phyloP scores from a whole-genome alignment of 1,140 invertebrate genomes.

The Hylyphantes graminicola region DNA sequence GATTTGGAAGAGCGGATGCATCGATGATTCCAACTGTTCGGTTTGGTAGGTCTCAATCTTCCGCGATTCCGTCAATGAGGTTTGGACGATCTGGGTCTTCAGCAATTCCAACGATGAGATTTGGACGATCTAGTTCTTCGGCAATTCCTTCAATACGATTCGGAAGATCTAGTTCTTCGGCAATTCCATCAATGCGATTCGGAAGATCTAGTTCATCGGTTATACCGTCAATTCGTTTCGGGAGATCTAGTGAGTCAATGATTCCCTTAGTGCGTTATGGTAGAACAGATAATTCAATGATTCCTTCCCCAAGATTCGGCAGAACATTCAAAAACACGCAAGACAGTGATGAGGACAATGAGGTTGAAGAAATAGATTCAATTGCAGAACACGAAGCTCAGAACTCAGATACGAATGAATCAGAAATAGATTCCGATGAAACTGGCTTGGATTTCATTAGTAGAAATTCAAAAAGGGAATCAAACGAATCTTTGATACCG shows the following conservation, averaged over 20 bases:
- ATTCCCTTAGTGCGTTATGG: background rate
- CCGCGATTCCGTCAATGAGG: background rate
- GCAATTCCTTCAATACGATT: constrained; percentile 2
- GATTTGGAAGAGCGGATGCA: constrained; percentile 28
- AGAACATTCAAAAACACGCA: background rate
- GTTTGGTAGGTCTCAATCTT: constrained; percentile 12
- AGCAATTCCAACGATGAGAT: background rate
- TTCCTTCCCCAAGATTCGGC: constrained; percentile 2
- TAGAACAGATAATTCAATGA: background rate
- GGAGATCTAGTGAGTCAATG: background rate
- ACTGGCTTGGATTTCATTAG: background rate
- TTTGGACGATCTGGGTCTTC: constrained; percentile 3
- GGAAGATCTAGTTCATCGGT: constrained; percentile 17
- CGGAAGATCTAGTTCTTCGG: constrained; percentile 23
- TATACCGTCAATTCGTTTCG: background rate
- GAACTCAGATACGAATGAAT: no score
- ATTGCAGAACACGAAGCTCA: no score
- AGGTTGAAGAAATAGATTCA: no score
- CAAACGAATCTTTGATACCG: constrained; percentile 29
- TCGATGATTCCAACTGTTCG: background rate
- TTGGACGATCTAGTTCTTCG: constrained; percentile 1
- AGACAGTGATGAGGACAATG: background rate
- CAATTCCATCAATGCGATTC: background rate
- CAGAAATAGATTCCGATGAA: background rate
- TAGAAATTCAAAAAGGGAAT: background rate